Evolutionary conservation across 2,797 vertebrate species (phyloP), one percentile per base, ranked within the genome.

Genomic region (Pseudotriccus pelzelni): DNA sequence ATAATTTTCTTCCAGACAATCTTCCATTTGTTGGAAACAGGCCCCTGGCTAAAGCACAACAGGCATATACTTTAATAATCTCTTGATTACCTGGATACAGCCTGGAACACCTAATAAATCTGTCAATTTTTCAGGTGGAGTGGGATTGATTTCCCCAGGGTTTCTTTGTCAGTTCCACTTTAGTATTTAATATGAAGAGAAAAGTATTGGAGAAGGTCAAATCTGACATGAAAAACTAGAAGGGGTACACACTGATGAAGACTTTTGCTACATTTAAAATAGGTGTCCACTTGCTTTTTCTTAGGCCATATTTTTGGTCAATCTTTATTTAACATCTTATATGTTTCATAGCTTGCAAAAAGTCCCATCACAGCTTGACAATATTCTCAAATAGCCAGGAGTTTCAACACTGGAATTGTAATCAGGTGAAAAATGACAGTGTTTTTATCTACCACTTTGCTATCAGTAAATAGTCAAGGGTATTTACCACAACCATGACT

Each of bases 101-200:
- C 84, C 88, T 92, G 72, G 59, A 95, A 95, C 84, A 93, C 88
- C 85, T 95, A 95, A 97, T 91, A 96, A 90, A 96, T 92, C 81
- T 94, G 80, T 79, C 94, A 93, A 89, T 93, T 95, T 87, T 95
- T 96, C 94, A 95, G 92, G 94, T 77, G 86, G 84, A 91, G 50
- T 55, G 92, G 93, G 89, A 97, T 90, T 96, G 94, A 97, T 97
- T 96, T 97, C 91, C 87, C 89, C 78, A 69, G 91, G 86, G 77
- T 87, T 94, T 87, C 75, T 94, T 84, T 96, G 84, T 94, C 88
- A 89, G 66, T 78, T 95, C 60, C 53, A 6, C 66, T 96, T 97
- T 62, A 90, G 92, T 66, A 94, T 80, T 94, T 94, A 94, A 93
- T 83, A 94, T 82, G 84, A 96, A 93, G 55, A 96, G 90, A 95